Percentiles rank a stretch among this genome's conserved stretches.
Conservation (phyloP, 2,113 vertebrate species). For the Alaudala cheleensis region DNA sequence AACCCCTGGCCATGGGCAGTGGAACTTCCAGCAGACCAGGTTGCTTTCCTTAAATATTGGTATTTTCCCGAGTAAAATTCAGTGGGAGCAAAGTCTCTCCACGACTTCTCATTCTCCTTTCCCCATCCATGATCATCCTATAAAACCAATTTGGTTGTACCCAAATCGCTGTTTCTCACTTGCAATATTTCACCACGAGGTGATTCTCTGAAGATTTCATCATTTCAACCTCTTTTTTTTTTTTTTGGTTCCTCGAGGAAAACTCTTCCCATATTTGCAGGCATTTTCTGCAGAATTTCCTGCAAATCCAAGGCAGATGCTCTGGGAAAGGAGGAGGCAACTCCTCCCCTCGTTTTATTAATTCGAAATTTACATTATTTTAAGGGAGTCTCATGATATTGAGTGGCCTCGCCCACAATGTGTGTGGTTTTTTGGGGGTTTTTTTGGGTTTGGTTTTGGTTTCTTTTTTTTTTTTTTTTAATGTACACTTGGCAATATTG, state of each 20-base stretch:
- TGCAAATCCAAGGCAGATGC: not conserved
- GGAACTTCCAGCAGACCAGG: not conserved
- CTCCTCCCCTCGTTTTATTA: slow-evolving; percentile 12
- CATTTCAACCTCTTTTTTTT: not conserved
- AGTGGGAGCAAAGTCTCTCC: not conserved
- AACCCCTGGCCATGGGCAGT: accelerated
- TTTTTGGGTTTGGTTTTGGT: not conserved
- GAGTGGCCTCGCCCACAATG: slow-evolving; percentile 52
- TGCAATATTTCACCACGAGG: accelerated
- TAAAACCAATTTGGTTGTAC: not conserved
- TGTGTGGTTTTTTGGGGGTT: slow-evolving; percentile 62
- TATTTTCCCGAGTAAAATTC: not conserved
- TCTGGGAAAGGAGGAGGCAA: slow-evolving; percentile 2
- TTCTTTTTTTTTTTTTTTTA: not conserved
- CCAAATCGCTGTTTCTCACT: not conserved
- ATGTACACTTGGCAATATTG: slow-evolving; percentile 12
- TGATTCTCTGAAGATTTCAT: not conserved
- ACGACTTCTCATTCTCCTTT: accelerated
- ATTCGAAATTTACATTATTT: slow-evolving; percentile 44
- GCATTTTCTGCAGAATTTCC: not conserved
- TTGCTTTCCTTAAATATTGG: not conserved
- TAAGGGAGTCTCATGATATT: slow-evolving; percentile 36
- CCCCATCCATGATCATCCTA: accelerated
- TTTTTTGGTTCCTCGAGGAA: not conserved
- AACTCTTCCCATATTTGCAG: not conserved